phyloP scores from a whole-genome alignment of 1,140 invertebrate genomes.

The Drosophila oshimai region DNA sequence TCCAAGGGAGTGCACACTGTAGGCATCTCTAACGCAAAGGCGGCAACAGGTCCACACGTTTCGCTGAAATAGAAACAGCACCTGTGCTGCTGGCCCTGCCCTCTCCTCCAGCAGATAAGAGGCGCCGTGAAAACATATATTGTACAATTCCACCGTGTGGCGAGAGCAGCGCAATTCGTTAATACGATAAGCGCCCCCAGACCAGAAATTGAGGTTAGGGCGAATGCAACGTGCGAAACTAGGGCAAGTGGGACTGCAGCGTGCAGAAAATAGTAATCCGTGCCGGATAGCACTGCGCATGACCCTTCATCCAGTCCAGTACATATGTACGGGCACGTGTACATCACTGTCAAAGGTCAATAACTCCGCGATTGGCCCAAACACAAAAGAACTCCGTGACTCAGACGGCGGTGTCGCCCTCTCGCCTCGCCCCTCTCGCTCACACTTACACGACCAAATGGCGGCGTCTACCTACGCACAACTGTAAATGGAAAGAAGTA shows the following conservation, averaged over 20 bases:
- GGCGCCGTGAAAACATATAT: background rate
- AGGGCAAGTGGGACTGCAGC: constrained; percentile 41
- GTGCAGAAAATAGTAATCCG: constrained; percentile 30
- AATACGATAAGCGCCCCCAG: background rate
- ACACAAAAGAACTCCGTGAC: constrained; percentile 26
- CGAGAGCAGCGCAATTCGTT: constrained; percentile 5
- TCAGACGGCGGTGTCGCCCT: constrained; percentile 18
- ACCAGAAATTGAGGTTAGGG: constrained; percentile 49
- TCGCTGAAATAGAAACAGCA: constrained; percentile 12
- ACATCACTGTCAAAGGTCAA: constrained; percentile 67
- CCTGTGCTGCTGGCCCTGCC: background rate
- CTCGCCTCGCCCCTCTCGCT: background rate
- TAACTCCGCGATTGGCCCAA: constrained; percentile 48
- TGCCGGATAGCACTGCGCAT: constrained; percentile 43
- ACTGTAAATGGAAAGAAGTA: constrained; percentile 28
- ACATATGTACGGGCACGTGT: background rate
- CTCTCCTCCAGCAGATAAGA: background rate
- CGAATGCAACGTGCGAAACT: constrained; percentile 44
- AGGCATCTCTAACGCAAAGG: constrained; percentile 10
- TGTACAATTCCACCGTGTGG: constrained; percentile 18
- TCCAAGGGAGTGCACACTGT: constrained; percentile 11
- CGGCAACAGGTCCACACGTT: constrained; percentile 38
- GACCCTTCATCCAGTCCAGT: constrained; percentile 33
- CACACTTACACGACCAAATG: background rate
- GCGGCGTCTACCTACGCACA: constrained; percentile 23